Percentiles rank a stretch among this genome's conserved stretches.
Conservation (phyloP, 2,797 vertebrate genomes). For the Sebastes reedi region DNA sequence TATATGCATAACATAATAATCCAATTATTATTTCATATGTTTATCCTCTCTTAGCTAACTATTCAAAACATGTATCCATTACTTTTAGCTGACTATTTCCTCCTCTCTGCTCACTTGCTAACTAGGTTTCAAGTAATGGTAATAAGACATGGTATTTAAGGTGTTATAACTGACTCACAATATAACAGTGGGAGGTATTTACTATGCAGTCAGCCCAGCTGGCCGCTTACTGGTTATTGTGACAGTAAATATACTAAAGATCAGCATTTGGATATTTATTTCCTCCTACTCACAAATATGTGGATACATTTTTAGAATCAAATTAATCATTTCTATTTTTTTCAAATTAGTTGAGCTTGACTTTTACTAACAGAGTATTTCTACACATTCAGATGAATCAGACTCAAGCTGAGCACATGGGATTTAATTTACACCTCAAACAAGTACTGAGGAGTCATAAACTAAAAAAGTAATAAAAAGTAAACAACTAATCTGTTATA, state of each 20-base stretch:
- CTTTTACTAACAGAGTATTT: neutral
- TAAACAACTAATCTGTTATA: neutral
- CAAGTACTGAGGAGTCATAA: neutral
- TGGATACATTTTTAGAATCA: neutral
- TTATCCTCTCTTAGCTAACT: neutral
- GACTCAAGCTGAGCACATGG: too few species aligned
- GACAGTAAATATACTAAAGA: too few species aligned
- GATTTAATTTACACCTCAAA: neutral
- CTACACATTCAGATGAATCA: too few species aligned
- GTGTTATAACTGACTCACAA: too few species aligned
- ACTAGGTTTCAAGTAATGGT: too few species aligned
- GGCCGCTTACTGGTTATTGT: too few species aligned
- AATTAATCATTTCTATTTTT: neutral
- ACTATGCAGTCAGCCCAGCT: too few species aligned
- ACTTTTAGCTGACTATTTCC: accelerated
- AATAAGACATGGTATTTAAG: too few species aligned
- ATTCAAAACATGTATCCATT: neutral
- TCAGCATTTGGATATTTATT: neutral
- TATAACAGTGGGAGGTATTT: too few species aligned
- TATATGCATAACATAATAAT: neutral
- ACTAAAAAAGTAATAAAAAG: too few species aligned
- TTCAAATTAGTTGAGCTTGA: neutral
- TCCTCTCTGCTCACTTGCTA: too few species aligned
- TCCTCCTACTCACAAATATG: neutral
- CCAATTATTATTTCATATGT: neutral